A percentile compares a stretch with the other conserved stretches of the same genome.
Conservation (phyloP, 2,888 invertebrate species). For the Marasmarcha lunaedactyla region DNA sequence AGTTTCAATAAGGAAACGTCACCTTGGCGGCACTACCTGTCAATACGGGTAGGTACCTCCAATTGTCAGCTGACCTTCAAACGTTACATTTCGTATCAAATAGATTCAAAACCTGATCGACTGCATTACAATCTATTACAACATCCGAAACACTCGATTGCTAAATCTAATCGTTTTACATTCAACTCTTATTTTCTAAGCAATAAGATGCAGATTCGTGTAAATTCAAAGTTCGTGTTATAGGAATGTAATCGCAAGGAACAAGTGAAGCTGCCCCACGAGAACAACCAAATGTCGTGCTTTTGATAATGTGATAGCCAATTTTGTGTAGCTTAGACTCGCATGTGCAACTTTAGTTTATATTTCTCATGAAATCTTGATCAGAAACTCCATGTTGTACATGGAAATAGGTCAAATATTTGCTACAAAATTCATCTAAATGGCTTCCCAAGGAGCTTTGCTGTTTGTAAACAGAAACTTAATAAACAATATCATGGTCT, state of each 20-base stretch:
- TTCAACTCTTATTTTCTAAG: neutral
- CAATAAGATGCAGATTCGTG: conserved; percentile 8
- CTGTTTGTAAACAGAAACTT: too few species aligned
- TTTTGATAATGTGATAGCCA: too few species aligned
- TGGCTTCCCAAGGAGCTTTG: too few species aligned
- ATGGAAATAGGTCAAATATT: too few species aligned
- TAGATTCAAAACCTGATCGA: conserved; percentile 32
- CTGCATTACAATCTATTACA: conserved; percentile 33
- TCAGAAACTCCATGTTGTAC: too few species aligned
- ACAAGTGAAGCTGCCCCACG: neutral
- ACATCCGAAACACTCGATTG: conserved; percentile 16
- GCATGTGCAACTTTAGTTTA: too few species aligned
- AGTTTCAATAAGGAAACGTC: too few species aligned
- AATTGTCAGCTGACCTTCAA: neutral
- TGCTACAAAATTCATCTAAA: too few species aligned
- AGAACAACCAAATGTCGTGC: too few species aligned
- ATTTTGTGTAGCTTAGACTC: too few species aligned
- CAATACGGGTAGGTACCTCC: neutral
- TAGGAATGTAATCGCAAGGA: neutral
- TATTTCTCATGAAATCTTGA: too few species aligned
- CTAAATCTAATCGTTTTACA: neutral
- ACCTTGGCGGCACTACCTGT: neutral
- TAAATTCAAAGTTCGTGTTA: conserved; percentile 2
- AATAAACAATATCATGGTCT: too few species aligned
- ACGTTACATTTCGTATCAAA: conserved; percentile 18